A percentile compares a stretch with the other conserved stretches of the same genome.
phyloP scores from a whole-genome alignment of 2,113 vertebrate genomes.

The Phainopepla nitens region DNA sequence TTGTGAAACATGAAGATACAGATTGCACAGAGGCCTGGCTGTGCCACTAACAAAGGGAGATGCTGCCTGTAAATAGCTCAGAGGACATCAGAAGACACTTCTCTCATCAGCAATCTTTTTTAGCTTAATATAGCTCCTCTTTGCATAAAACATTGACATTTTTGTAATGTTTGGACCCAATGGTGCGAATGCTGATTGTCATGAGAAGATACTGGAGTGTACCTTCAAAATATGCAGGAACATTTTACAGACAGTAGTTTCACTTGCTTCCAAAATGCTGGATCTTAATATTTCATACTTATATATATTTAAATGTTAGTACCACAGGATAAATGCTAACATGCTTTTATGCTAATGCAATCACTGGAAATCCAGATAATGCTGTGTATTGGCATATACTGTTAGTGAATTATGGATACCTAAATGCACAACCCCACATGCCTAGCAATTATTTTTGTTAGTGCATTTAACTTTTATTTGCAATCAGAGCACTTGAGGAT shows the following conservation, averaged over 20 bases:
- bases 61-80: conserved; percentile 53
- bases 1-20: conserved; percentile 19
- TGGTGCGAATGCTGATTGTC: conserved; percentile 59
- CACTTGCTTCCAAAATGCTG: conserved; percentile 54
- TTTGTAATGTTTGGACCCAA: conserved; percentile 58
- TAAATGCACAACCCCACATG: conserved; percentile 39
- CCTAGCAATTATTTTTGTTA: conserved; percentile 56
- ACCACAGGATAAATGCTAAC: conserved; percentile 60
- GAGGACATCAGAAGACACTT: conserved; percentile 63
- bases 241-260: conserved; percentile 51
- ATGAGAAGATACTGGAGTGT: conserved; percentile 29
- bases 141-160: conserved; percentile 72
- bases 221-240: conserved; percentile 54
- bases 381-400: conserved; percentile 47
- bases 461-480: conserved; percentile 59
- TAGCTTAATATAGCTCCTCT: conserved; percentile 65
- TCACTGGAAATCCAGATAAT: conserved; percentile 64
- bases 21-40: not conserved
- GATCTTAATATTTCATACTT: conserved; percentile 68
- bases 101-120: conserved; percentile 58
- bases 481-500: conserved; percentile 59
- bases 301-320: conserved; percentile 73
- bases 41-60: not conserved
- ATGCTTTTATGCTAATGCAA: conserved; percentile 67
- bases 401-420: conserved; percentile 53